phyloP scores from a whole-genome alignment of 2,888 invertebrate genomes.

The Rhagonycha lutea region DNA sequence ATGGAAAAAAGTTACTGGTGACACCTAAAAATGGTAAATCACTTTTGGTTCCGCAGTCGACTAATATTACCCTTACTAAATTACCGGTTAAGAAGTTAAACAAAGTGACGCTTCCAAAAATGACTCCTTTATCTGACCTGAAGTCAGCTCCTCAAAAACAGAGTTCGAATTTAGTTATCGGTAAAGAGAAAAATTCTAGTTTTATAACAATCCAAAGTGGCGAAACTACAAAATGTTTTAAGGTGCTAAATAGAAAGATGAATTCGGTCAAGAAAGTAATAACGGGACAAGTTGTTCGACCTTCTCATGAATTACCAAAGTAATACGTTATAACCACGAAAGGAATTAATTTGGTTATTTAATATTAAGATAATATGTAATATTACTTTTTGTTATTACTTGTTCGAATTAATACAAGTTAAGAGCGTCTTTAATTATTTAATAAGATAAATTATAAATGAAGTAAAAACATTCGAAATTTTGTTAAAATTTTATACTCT shows the following conservation, averaged over 20 bases:
- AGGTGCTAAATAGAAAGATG: not conserved
- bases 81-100: not conserved
- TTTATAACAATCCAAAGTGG: not conserved
- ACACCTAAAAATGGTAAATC: not conserved
- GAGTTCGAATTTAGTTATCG: not conserved
- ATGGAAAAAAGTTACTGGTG: not conserved
- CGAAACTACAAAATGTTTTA: not conserved
- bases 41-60: not conserved
- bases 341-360: not conserved
- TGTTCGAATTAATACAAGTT: too few relatives aligned
- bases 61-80: not conserved
- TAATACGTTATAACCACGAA: not conserved
- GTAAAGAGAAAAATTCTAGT: not conserved
- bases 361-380: not conserved
- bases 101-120: not conserved
- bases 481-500: too few relatives aligned
- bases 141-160: not conserved
- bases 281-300: not conserved
- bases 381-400: not conserved
- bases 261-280: not conserved
- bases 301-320: not conserved
- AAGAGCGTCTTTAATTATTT: not conserved
- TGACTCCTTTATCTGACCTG: not conserved
- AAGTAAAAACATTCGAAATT: too few relatives aligned
- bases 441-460: not conserved